Conservation (phyloP, 1,140 invertebrate genomes). For the Gonatopus flavifemur region DNA sequence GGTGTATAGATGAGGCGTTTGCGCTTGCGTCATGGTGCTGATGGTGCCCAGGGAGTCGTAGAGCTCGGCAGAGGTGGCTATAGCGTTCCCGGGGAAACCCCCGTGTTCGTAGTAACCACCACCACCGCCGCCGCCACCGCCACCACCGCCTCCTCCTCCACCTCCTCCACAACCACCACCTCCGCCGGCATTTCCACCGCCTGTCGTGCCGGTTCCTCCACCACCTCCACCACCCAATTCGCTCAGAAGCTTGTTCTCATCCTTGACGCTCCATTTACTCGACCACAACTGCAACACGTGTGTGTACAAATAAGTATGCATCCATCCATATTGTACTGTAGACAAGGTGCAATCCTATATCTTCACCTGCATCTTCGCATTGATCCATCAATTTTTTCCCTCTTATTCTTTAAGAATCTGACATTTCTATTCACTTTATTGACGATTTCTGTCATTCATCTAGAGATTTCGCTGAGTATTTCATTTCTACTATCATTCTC, state of each 20-base stretch:
- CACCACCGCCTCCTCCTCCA: slow-evolving; percentile 35
- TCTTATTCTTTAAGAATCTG: too few species aligned
- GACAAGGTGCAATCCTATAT: too few species aligned
- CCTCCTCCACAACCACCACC: slow-evolving; percentile 58
- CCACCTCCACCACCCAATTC: slow-evolving; percentile 68
- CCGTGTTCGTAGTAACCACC: slow-evolving; percentile 67
- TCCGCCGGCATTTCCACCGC: slow-evolving; percentile 56
- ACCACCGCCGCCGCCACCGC: slow-evolving; percentile 38
- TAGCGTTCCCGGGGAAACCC: slow-evolving; percentile 62
- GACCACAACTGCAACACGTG: slow-evolving; percentile 77
- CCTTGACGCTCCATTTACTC: slow-evolving; percentile 85
- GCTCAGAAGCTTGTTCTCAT: slow-evolving; percentile 82
- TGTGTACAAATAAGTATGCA: too few species aligned
- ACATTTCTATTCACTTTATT: too few species aligned
- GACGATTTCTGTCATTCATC: too few species aligned
- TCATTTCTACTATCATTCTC: too few species aligned
- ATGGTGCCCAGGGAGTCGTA: slow-evolving; percentile 70
- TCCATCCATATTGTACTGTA: too few species aligned
- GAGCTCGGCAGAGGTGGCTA: slow-evolving; percentile 65
- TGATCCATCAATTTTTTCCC: too few species aligned
- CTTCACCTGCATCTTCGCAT: too few species aligned
- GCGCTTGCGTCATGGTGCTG: slow-evolving; percentile 73
- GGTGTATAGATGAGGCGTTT: slow-evolving; percentile 72
- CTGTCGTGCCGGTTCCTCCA: slow-evolving; percentile 34
- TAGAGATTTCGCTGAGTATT: too few species aligned